Base-by-base conservation (phyloP, 2,797 vertebrate species). In the Taeniopygia guttata region DNA sequence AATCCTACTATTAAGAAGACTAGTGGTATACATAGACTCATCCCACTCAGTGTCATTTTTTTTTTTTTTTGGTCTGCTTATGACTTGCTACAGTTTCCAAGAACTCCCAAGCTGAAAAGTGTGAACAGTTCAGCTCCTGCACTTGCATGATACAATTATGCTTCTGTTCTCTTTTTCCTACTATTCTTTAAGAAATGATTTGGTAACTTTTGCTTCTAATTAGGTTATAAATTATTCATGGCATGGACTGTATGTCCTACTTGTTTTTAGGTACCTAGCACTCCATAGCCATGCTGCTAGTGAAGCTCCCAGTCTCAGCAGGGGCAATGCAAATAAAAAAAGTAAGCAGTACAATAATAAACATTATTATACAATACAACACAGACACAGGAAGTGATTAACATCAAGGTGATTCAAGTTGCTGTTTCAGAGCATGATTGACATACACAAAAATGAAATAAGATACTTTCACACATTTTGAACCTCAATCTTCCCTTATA, bases 171-270 rank as follows among this genome's bases (percentile, higher is more conserved):
- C 49, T 90, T 49, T 75, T 66, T 16, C 75, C 54, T 67, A 48
- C 43, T 66, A 34, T 63, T 93, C 82, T 84, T 95, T 42, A 84
- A 82, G 81, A 73, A 73, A 43, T 68, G 58, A 83, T 34, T 84
- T 84, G 51, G 66, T 89, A 77, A 84, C 8, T 25, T 88, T 87
- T 92, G 29, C 48, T 86, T 91, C 76, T 89, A 92, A 83, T 88
- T 81, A 81, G 43, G 56, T 52, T 38, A 83, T 75, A 84, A 95
- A 78, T 92, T 85, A 87, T 95, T 87, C 43, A 89, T 34, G 22
- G 73, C 48, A 86, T 4, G 1, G 69, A 69, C 82, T 63, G 32
- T 26, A 54, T 66, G 81, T 81, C 62, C 54, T 73, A 38, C 49
- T 54, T 54, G 32, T 59, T 83, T 4, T 69, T 66, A 59, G 59